Evolutionary conservation across 2,888 invertebrate genomes (phyloP).

Genomic region (Zhengitettix transpicula): DNA sequence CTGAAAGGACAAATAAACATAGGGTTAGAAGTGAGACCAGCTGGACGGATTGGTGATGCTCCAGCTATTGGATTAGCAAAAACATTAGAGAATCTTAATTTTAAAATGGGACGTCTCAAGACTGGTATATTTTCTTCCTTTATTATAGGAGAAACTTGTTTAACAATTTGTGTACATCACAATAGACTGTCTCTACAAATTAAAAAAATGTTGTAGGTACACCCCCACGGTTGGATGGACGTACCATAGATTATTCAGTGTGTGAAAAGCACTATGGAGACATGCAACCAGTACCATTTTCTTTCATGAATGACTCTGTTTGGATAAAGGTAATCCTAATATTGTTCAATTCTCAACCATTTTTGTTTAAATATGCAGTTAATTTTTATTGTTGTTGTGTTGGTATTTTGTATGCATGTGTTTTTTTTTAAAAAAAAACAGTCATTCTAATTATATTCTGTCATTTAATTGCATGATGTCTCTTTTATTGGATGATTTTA

Average conservation of each 20-base stretch:
- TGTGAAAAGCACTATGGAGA: conserved; percentile 42
- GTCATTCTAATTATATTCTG: no score
- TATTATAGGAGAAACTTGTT: background rate
- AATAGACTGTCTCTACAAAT: background rate
- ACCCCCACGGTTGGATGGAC: conserved; percentile 56
- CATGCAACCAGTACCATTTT: conserved; percentile 56
- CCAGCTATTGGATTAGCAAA: conserved; percentile 59
- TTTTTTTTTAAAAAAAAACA: no score
- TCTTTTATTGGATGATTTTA: no score
- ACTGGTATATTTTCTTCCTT: conserved; percentile 39
- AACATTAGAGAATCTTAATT: conserved; percentile 51
- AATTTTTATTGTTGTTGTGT: no score
- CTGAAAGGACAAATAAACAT: conserved; percentile 71
- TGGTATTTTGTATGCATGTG: no score
- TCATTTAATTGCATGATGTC: no score
- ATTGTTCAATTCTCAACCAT: no score
- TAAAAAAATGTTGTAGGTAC: conserved; percentile 35
- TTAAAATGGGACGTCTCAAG: conserved; percentile 62
- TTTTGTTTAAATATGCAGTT: no score
- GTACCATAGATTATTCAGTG: conserved; percentile 46
- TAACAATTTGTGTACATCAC: background rate
- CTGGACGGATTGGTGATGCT: conserved; percentile 66
- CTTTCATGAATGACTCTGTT: conserved; percentile 59
- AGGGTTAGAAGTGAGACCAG: conserved; percentile 53
- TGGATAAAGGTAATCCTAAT: conserved; percentile 59